Base-by-base conservation (phyloP, 2,113 vertebrate genomes). In the Cyphomyrus discorhynchus region DNA sequence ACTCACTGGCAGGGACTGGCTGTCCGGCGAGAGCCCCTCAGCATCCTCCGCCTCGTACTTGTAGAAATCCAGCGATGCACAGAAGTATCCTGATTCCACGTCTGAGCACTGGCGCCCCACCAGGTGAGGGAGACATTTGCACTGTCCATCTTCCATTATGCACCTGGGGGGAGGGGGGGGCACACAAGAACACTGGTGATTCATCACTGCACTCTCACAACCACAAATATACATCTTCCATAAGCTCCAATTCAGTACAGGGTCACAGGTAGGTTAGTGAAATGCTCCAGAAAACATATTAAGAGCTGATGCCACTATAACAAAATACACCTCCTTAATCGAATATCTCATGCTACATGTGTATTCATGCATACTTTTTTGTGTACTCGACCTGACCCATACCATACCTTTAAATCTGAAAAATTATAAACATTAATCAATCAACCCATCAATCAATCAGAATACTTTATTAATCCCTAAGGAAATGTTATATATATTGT, bases 21-120 rank as follows among this genome's bases (percentile, higher is more conserved):
- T 94, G 10, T 87, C 45, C 0, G 96, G 95, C 0, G 95, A 92
- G 1, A 93, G 95, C 46, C 94, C 92, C 0, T 88, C 92, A 27
- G 96, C 96, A 0, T 90, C 93, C 90, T 99, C 96, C 0, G 96
- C 97, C 92, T 98, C 96, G 0, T 97, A 97, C 77, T 93, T 96
- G 91, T 96, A 96, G 92, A 95, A 95, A 92, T 97, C 97, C 0
- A 98, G 94, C 0, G 95, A 93, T 15, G 97, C 96, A 0, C 97
- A 98, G 95, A 98, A 98, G 92, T 96, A 97, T 0, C 96, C 97
- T 0, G 96, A 95, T 89, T 97, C 94, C 11, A 97, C 96, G 0
- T 97, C 96, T 6, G 95, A 94, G 31, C 97, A 98, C 94, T 95
- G 95, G 0, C 95, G 94, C 24, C 96, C 96, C 86, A 93, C 95